Evolutionary conservation across 2,113 vertebrate genomes (phyloP).

Genomic region (Cebus imitator): DNA sequence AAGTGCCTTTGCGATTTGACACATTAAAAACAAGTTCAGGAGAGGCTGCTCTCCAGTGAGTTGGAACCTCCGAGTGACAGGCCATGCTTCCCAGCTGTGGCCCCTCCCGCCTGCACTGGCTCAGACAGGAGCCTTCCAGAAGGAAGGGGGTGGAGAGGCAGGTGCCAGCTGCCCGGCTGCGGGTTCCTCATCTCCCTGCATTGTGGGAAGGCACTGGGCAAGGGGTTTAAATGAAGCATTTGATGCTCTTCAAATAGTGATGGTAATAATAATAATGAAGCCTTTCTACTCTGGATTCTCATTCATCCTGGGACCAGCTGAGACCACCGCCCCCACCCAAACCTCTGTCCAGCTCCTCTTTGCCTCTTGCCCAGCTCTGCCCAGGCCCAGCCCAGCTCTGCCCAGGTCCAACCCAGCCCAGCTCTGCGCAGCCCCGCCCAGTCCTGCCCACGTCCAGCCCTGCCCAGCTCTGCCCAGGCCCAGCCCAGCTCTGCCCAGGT

Average conservation of each 20-base stretch:
- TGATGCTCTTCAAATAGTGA: not conserved
- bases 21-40: constrained; percentile 64
- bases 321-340: not conserved
- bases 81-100: not conserved
- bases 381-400: not conserved
- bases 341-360: not conserved
- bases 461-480: no score
- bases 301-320: not conserved
- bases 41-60: constrained; percentile 61
- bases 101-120: rapidly evolving
- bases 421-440: not conserved
- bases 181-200: rapidly evolving
- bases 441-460: no score
- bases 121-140: not conserved
- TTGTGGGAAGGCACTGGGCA: not conserved
- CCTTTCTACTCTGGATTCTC: no score
- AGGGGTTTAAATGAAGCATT: not conserved
- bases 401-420: not conserved
- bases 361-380: not conserved
- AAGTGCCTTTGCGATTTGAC: constrained; percentile 59
- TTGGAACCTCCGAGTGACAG: constrained; percentile 54
- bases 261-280: rapidly evolving
- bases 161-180: rapidly evolving
- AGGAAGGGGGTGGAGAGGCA: not conserved
- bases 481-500: not conserved